Conservation (phyloP, 2,113 vertebrate genomes). For the Alosa alosa region DNA sequence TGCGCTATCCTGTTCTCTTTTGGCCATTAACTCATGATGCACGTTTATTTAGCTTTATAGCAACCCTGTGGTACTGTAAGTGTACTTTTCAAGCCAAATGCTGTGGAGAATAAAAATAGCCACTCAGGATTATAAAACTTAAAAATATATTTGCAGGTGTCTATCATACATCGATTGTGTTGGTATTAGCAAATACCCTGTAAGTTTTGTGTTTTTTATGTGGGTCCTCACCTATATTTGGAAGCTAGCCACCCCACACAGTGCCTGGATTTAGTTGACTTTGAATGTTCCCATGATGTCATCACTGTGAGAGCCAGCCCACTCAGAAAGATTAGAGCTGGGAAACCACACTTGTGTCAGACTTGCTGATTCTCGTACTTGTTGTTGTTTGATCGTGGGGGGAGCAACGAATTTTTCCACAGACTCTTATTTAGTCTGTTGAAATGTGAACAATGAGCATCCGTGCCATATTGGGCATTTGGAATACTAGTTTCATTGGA, state of each 20-base stretch:
- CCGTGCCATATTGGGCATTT: too few relatives aligned
- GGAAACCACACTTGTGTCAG: constrained; percentile 17
- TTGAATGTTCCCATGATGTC: constrained; percentile 45
- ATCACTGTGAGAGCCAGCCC: constrained; percentile 18
- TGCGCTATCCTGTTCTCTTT: not conserved
- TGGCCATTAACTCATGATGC: too few relatives aligned
- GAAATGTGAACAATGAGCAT: not conserved
- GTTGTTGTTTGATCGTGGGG: not conserved
- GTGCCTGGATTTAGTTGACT: constrained; percentile 20
- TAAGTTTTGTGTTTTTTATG: not conserved
- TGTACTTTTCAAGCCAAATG: not conserved
- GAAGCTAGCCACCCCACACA: not conserved
- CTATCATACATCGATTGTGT: too few relatives aligned
- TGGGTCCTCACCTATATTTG: not conserved
- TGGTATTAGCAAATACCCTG: too few relatives aligned
- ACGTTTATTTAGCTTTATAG: not conserved
- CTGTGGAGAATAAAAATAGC: not conserved
- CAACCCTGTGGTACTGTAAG: too few relatives aligned
- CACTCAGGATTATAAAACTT: too few relatives aligned
- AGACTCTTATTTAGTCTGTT: not conserved
- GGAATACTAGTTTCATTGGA: too few relatives aligned
- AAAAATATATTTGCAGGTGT: too few relatives aligned
- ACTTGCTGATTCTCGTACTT: not conserved
- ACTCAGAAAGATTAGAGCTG: constrained; percentile 18
- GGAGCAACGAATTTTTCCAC: not conserved